Base-by-base conservation (phyloP, 2,888 invertebrate species). In the Drosophila lacicola region DNA sequence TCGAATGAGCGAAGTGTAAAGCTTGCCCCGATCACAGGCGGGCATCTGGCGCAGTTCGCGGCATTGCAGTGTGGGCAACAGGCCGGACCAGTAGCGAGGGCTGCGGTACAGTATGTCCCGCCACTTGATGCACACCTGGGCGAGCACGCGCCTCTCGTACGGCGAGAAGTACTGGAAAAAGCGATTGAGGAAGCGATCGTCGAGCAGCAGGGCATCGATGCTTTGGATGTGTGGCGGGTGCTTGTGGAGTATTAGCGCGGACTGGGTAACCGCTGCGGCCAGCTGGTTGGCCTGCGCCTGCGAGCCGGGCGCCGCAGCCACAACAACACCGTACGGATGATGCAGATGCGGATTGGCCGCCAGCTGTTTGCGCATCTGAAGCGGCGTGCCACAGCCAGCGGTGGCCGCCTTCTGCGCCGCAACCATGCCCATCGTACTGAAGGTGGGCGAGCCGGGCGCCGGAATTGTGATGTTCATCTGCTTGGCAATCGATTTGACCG, bases 51-150 rank as follows among this genome's bases (percentile, higher is more conserved):
- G 94, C 72, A 97, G 93, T 88, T 98, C 97, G 53, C 97, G 95
- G 92, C 97, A 98, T 88, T 97, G 96, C 49, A 98, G 93, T 58
- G 97, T 96, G 1, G 98, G 97, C 80, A 96, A 94, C 57, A 98
- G 94, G 3, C 97, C 97, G 36, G 94, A 94, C 98, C 98, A 98
- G 93, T 96, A 97, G 56, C 96, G 94, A n/a, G 96, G 96, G 82
- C 96, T 95, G 62, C 97, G 95, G 93, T 98, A 98, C 60, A 98
- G 93, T 61, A 97, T 94, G 91, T 98, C 97, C 71, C 97, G 95
- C 98, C 98, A 98, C 90, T 95, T 94, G 70, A 95, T 94, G 93
- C 98, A 98, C 61, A 97, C 95, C 93, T 96, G 96, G 11, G 97
- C 96, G 80, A 98, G 93, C 13, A 94, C 93, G 70, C 96, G 94